A percentile compares a stretch with the other conserved stretches of the same genome.
Conservation (phyloP, 2,888 invertebrate species). For the Drosophila tanythrix region DNA sequence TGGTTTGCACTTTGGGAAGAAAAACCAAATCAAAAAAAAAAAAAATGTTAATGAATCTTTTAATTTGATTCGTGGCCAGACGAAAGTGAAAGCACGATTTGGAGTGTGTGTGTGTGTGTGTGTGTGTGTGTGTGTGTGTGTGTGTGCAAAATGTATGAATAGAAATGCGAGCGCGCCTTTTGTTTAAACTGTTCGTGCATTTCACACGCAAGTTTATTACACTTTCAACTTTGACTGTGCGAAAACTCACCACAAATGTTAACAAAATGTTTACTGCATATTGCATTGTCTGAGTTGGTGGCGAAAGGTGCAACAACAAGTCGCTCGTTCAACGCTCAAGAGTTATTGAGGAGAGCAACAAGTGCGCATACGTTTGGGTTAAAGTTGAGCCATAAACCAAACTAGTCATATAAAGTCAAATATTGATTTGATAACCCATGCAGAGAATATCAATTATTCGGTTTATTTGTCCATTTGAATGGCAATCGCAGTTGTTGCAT, state of each 20-base stretch:
- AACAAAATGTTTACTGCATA: conserved; percentile 34
- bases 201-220: conserved; percentile 75
- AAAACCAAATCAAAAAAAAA: conserved; percentile 13
- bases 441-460: neutral
- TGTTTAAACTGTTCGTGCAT: conserved; percentile 58
- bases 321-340: conserved; percentile 11
- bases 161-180: conserved; percentile 58
- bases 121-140: neutral
- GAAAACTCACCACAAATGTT: conserved; percentile 38
- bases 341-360: neutral
- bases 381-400: neutral
- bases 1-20: conserved; percentile 40
- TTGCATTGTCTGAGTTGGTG: neutral
- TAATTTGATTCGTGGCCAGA: conserved; percentile 40
- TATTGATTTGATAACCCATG: neutral
- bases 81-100: conserved; percentile 63
- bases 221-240: conserved; percentile 71
- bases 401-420: neutral
- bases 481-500: conserved; percentile 6
- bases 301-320: conserved; percentile 49
- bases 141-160: conserved; percentile 47
- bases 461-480: conserved; percentile 8
- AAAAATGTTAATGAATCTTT: conserved; percentile 68
- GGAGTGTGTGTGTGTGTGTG: neutral
- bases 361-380: neutral